Percentiles rank a stretch among this genome's conserved stretches.
Conservation (phyloP, 2,797 vertebrate species). For the Gila robusta region DNA sequence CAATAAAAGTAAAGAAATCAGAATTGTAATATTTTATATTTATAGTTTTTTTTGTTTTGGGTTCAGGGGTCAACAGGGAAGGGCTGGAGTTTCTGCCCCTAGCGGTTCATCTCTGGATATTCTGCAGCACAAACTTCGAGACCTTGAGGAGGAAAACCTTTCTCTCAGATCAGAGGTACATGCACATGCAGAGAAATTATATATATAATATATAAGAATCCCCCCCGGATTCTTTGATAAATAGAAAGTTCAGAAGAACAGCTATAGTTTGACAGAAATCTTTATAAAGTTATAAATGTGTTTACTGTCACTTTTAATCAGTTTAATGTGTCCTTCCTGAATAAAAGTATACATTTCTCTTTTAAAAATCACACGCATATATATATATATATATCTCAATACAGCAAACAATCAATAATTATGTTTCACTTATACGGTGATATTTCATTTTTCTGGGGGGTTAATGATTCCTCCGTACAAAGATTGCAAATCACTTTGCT, state of each 20-base stretch:
- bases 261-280: no score
- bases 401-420: not conserved
- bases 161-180: constrained; percentile 93
- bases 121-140: constrained; percentile 93
- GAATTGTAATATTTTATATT: not conserved
- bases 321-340: not conserved
- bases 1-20: not conserved
- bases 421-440: not conserved
- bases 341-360: no score
- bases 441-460: not conserved
- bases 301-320: not conserved
- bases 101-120: constrained; percentile 88
- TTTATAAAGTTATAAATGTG: not conserved
- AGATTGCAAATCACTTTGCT: not conserved
- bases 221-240: no score
- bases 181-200: not conserved
- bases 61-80: constrained; percentile 76
- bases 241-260: no score
- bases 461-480: not conserved
- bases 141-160: constrained; percentile 95
- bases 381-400: no score
- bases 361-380: no score
- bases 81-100: constrained; percentile 79
- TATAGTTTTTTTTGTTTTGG: constrained; percentile 6
- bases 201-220: no score